Evolutionary conservation across 2,113 vertebrate genomes (phyloP).

Genomic region (Mus spicilegus): DNA sequence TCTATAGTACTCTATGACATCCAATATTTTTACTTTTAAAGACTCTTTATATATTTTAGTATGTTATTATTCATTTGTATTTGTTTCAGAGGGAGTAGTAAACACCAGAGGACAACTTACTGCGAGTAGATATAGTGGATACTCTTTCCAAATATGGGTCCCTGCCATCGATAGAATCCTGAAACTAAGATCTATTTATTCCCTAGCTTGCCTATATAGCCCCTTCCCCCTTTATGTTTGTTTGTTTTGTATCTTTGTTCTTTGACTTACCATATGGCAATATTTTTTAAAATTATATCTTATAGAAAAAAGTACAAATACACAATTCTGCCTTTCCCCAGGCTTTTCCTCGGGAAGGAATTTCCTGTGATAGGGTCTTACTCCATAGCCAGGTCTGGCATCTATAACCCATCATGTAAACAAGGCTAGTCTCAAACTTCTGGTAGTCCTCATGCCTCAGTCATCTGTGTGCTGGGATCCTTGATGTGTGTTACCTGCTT

Average conservation of each 20-base stretch:
- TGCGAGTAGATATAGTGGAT: not conserved
- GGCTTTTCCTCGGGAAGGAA: not conserved
- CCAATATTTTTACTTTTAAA: not conserved
- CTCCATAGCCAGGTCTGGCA: not conserved
- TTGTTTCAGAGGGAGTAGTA: not conserved
- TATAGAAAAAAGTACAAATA: not conserved
- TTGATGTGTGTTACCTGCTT: not conserved
- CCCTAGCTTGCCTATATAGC: not conserved
- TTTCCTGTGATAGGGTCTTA: not conserved
- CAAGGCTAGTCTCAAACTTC: not conserved
- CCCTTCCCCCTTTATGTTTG: not conserved
- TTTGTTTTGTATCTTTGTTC: not conserved
- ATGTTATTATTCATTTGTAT: not conserved
- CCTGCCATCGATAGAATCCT: not conserved
- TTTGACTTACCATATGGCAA: not conserved
- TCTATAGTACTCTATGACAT: not conserved
- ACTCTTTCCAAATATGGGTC: not conserved
- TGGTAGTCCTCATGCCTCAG: not conserved
- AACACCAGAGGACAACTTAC: not conserved
- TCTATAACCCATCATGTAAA: too few relatives aligned
- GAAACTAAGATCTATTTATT: not conserved
- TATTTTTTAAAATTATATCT: not conserved
- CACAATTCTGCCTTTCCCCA: not conserved
- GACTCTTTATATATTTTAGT: not conserved
- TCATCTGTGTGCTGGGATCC: not conserved